Evolutionary conservation across 1,140 invertebrate species (phyloP), one percentile per base, ranked within the genome.

Genomic region (Drosophila tsacasi): DNA sequence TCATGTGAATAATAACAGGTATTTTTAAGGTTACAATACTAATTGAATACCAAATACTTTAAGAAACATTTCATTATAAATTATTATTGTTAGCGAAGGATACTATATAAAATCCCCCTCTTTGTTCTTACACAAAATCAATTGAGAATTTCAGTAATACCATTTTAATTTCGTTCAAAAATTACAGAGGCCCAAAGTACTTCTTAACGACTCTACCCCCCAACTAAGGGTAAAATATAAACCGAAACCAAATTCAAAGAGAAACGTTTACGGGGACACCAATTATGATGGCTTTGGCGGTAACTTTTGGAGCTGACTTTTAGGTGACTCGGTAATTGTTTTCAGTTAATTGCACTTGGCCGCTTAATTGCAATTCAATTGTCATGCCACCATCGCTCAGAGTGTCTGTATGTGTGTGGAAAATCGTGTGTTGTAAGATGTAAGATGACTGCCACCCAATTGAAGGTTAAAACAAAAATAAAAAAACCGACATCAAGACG

Each of bases 311-410:
- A 37, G 42, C 67, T 82, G 69, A 55, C 67, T 73, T 68, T 74
- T 30, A 13, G 79, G 69, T 83, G 81, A 73, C 69, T 73, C 59
- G 76, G 68, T 87, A 87, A 87, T 81, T 89, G 83, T 87, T 78
- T 55, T 72, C 39, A 50, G 68, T 87, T 87, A 87, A 87, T 89
- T 89, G 83, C 81, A 68, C 81, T 89, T 84, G 81, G 64, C 83
- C 83, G 84, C 77, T 89, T 87, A 87, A 87, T 87, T 87, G 83
- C 84, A 84, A 81, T 87, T 87, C 83, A 87, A 89, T 87, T 87
- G 83, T 87, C 84, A 89, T 87, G 83, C 77, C 83, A 87, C 78
- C 74, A 78, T 61, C 57, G 44, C 27, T 55, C 52, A 5, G 32
- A 37, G 52, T 9, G 21, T 35, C n/a, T 49, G 63, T 37, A n/a